Conservation (phyloP, 1,140 invertebrate species). For the Homalodisca vitripennis region DNA sequence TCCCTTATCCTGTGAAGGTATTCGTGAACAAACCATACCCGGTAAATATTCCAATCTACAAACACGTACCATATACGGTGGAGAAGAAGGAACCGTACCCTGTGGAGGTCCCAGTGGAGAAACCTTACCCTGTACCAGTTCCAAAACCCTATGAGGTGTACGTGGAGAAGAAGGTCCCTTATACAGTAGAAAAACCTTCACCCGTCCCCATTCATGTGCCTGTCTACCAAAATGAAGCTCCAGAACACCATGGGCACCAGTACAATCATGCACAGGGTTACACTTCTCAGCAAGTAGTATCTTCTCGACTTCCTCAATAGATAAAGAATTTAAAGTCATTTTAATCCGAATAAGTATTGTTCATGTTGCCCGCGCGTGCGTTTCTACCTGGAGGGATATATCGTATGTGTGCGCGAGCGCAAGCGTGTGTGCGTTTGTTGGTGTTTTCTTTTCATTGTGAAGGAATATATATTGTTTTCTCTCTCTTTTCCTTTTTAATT, state of each 20-base stretch:
- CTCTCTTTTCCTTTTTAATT: too few relatives aligned
- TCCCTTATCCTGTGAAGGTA: slow-evolving; percentile 54
- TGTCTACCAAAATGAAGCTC: slow-evolving; percentile 39
- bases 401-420: too few relatives aligned
- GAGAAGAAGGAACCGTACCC: slow-evolving; percentile 43
- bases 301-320: too few relatives aligned
- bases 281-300: too few relatives aligned
- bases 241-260: neutral
- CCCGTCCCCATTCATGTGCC: slow-evolving; percentile 59
- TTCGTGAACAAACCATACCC: slow-evolving; percentile 53
- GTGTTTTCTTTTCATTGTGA: too few relatives aligned
- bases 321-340: too few relatives aligned
- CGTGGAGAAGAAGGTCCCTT: slow-evolving; percentile 40
- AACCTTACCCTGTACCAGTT: slow-evolving; percentile 39
- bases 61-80: slow-evolving; percentile 60
- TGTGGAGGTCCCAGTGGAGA: slow-evolving; percentile 58
- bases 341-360: too few relatives aligned
- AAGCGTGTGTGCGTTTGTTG: too few relatives aligned
- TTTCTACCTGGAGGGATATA: too few relatives aligned
- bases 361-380: too few relatives aligned
- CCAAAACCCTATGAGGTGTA: slow-evolving; percentile 38
- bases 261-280: neutral
- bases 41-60: slow-evolving; percentile 51
- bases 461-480: too few relatives aligned
- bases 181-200: slow-evolving; percentile 70